A percentile compares a stretch with the other conserved stretches of the same genome.
phyloP scores from a whole-genome alignment of 2,113 vertebrate species.

The Nycticebus coucang region DNA sequence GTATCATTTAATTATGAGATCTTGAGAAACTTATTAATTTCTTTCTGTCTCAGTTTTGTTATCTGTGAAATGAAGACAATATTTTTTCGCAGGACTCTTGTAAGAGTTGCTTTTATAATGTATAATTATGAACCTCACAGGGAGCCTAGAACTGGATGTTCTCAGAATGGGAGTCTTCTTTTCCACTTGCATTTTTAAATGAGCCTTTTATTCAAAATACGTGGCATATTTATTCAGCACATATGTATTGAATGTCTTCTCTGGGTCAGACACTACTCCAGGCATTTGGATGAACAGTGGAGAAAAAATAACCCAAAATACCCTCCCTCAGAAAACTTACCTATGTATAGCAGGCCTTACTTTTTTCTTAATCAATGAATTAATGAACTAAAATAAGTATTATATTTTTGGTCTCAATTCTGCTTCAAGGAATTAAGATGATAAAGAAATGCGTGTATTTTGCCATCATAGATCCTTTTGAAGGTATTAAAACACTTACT shows the following conservation, averaged over 20 bases:
- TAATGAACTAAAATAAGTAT: neutral
- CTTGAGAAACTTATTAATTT: neutral
- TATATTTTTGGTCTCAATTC: neutral
- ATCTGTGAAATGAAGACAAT: neutral
- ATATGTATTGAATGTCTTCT: neutral
- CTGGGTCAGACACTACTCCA: neutral
- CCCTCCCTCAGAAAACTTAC: neutral
- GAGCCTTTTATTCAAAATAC: neutral
- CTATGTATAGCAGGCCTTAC: neutral
- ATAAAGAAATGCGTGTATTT: neutral
- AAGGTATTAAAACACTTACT: neutral
- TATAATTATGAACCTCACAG: neutral
- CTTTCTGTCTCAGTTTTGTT: neutral
- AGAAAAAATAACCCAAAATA: neutral
- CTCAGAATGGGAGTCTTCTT: neutral
- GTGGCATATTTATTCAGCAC: neutral
- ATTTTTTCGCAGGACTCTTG: neutral
- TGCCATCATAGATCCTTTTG: neutral
- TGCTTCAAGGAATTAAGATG: neutral
- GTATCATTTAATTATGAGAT: neutral
- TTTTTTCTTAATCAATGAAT: slow-evolving; percentile 2
- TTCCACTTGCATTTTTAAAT: neutral
- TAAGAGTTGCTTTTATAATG: neutral
- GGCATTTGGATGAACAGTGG: neutral
- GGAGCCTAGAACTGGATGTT: neutral